Base-by-base conservation (phyloP, 1,140 invertebrate genomes). In the Drosophila sulfurigaster region DNA sequence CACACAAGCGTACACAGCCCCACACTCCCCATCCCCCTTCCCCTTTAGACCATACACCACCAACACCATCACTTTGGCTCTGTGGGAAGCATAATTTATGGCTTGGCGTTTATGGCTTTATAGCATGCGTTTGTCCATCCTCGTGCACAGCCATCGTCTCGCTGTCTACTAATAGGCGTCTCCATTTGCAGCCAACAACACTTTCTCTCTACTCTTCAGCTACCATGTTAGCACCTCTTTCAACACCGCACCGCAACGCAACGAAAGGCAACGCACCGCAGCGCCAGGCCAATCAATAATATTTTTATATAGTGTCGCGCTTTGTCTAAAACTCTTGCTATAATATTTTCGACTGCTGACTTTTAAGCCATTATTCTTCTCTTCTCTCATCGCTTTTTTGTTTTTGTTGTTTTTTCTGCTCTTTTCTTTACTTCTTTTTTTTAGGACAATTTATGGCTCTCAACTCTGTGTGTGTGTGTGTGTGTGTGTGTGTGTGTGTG, bases 71-170 rank as follows among this genome's bases (percentile, higher is more conserved):
- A 10, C 28, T 35, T 2, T 8, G 15, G 6, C 25, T 28, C 49
- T 70, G 58, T 65, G 67, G 67, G 51, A 58, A 64, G 74, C 82
- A 86, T 85, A 81, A 85, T 85, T 85, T 85, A 85, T 85, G 81
- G 81, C 60, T 72, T 73, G 74, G 79, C 81, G 78, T 85, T 85
- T 85, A 85, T 85, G 81, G 81, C 81, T 85, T 85, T 85, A 85
- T 85, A 76, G 81, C 81, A 72, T 74, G 81, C 81, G 81, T 83
- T 78, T 80, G 81, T 80, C 81, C 79, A 57, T 52, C 69, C 48
- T 2, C 30, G 3, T 38, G 35, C 35, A 8, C 35, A 8, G 57
- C n/a, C 57, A 43, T 16, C 25, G 32, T 38, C 32, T 20, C 49
- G 25, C 46, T 64, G 54, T 46, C 57, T 65, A 30, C 68, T 74